Base-by-base conservation (phyloP, 2,113 vertebrate species). In the Hippocampus barbouri region DNA sequence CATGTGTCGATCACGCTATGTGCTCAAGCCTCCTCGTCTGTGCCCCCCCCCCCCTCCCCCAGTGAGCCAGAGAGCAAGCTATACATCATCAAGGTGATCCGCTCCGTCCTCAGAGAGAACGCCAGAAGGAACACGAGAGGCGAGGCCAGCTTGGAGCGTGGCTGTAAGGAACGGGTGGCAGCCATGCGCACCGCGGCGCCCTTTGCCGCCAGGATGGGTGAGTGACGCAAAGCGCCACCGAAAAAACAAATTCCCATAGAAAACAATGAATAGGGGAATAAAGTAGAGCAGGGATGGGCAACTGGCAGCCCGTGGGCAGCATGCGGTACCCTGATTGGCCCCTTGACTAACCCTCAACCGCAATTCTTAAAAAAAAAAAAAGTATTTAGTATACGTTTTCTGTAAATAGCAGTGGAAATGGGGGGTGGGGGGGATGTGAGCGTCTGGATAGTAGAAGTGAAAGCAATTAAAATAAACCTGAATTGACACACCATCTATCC, bases 31-130 rank as follows among this genome's bases (percentile, higher is more conserved):
- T 23, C 71, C 47, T n/a, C 47, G 0, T 54, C 61, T 79, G 63
- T 62, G 49, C 75, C 77, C 41, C 34, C 34, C 5, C 34, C 34
- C 5, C 34, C 34, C 34, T 38, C 86, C 30, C 68, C 76, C 89
- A 99, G 97, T 61, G 93, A 94, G 80, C 93, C 91, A 0, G 96
- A 98, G 79, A 94, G 92, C 91, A 99, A 98, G 89, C 93, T 94
- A 70, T 95, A 73, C 83, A 91, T 93, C 0, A 92, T 99, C 73
- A 98, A 97, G 90, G 95, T 95, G 85, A 95, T 99, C 62, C 97
- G 97, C 71, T 94, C 96, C 6, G 93, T 98, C 76, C 91, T 99
- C 86, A 79, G 97, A 82, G 96, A 98, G 76, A 98, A 96, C 73
- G 91, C 95, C 87, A 91, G 95, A 80, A 94, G 94, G 66, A 93